Percentiles rank a stretch among this genome's conserved stretches.
phyloP scores from a whole-genome alignment of 2,797 vertebrate genomes.

The Myoxocephalus aenaeus region DNA sequence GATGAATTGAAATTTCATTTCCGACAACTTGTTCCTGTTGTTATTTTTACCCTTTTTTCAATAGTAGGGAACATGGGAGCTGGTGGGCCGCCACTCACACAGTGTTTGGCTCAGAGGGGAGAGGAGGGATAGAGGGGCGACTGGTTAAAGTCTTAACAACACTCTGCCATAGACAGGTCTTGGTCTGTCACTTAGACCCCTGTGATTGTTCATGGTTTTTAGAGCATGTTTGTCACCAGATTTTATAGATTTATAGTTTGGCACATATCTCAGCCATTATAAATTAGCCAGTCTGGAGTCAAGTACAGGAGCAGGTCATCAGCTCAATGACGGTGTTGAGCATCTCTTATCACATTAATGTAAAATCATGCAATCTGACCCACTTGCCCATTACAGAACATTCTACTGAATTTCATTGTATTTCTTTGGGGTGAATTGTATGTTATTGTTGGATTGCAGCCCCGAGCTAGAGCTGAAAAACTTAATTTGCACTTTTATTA shows the following conservation, averaged over 20 bases:
- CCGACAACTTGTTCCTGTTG: conserved; percentile 93
- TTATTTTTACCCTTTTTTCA: conserved; percentile 87
- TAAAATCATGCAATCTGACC: background rate
- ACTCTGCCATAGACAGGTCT: conserved; percentile 16
- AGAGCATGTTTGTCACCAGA: conserved; percentile 11
- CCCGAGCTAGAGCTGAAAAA: background rate
- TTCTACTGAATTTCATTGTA: background rate
- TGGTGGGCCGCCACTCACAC: conserved; percentile 77
- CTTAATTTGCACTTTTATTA: background rate
- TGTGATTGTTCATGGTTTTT: conserved; percentile 25
- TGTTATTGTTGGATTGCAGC: background rate
- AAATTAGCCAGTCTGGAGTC: conserved; percentile 4
- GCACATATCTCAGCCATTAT: background rate
- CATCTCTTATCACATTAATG: background rate
- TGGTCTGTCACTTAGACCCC: conserved; percentile 35
- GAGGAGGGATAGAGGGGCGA: conserved; percentile 54
- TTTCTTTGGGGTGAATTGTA: background rate
- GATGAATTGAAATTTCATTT: conserved; percentile 97
- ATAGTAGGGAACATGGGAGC: conserved; percentile 79
- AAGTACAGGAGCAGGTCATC: background rate
- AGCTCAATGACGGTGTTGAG: conserved; percentile 1
- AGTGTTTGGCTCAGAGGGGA: conserved; percentile 69
- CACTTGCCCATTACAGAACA: background rate
- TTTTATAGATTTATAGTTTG: conserved; percentile 1
- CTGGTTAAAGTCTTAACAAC: conserved; percentile 47